A percentile compares a stretch with the other conserved stretches of the same genome.
Evolutionary conservation across 2,888 invertebrate genomes (phyloP).

Genomic region (Lycaena phlaeas): DNA sequence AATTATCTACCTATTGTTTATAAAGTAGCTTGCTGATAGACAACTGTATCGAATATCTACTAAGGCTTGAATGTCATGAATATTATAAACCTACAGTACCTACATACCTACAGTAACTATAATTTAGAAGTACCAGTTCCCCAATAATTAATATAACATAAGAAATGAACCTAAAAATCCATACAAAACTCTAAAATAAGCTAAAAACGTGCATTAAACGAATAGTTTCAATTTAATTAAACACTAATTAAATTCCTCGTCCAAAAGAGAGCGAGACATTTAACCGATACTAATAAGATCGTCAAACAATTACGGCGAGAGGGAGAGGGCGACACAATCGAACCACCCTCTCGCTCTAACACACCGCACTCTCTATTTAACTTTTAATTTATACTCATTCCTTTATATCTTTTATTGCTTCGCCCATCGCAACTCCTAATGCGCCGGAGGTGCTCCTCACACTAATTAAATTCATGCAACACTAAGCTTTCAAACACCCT

Average conservation of each 20-base stretch:
- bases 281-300: slow-evolving; percentile 74
- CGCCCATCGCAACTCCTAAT: slow-evolving; percentile 73
- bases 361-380: slow-evolving; percentile 63
- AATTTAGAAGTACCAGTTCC: too few species aligned
- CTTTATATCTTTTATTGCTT: slow-evolving; percentile 74
- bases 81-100: too few species aligned
- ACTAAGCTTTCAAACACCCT: slow-evolving; percentile 57
- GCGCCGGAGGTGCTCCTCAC: slow-evolving; percentile 70
- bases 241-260: slow-evolving; percentile 69
- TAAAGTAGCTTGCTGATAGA: too few species aligned
- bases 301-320: slow-evolving; percentile 67
- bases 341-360: slow-evolving; percentile 35
- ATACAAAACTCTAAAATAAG: slow-evolving; percentile 30
- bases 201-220: slow-evolving; percentile 45
- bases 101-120: too few species aligned
- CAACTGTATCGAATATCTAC: too few species aligned
- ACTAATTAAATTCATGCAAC: slow-evolving; percentile 74
- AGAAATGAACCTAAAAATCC: slow-evolving; percentile 27
- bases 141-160: too few species aligned
- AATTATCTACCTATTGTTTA: too few species aligned
- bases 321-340: slow-evolving; percentile 27
- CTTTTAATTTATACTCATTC: slow-evolving; percentile 74
- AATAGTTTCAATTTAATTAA: slow-evolving; percentile 61
- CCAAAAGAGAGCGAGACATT: slow-evolving; percentile 69
- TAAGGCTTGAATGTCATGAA: too few species aligned